These are phyloP conservation scores for Folsomia manolachei DNA, from an alignment of 2,888 invertebrate species.

Conservation along the genomic window DNA sequence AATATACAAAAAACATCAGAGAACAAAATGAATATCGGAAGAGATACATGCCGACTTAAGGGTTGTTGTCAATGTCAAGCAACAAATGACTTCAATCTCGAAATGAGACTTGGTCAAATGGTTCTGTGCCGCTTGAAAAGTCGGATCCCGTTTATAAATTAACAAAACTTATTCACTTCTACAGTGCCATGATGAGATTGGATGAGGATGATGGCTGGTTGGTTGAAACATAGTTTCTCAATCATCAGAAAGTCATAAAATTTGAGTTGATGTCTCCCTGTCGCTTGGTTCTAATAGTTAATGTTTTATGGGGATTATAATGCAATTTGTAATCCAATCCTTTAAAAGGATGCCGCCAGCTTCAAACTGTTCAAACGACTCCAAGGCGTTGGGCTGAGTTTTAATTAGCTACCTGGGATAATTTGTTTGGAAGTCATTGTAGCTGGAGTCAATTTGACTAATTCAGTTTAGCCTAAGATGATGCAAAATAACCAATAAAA, in stretches of 20 bases:
- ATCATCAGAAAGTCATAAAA: conserved; percentile 16
- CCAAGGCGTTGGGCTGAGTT: background rate
- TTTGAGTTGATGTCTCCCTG: background rate
- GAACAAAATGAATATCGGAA: too few species aligned
- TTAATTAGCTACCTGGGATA: background rate
- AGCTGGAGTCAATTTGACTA: background rate
- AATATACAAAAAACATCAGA: too few species aligned
- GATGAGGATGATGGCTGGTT: background rate
- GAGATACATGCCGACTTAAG: too few species aligned
- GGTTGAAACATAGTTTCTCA: conserved; percentile 19
- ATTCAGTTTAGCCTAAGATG: too few species aligned
- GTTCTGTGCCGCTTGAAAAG: too few species aligned
- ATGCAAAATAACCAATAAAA: too few species aligned
- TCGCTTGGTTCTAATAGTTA: background rate
- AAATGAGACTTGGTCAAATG: background rate
- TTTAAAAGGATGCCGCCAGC: background rate
- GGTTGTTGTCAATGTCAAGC: background rate
- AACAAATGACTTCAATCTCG: background rate
- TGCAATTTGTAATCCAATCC: conserved; percentile 16
- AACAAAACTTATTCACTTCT: too few species aligned
- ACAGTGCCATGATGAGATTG: background rate
- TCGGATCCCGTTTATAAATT: background rate
- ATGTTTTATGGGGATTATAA: conserved; percentile 11
- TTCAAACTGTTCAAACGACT: too few species aligned
- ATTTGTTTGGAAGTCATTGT: background rate